Conservation (phyloP, 2,113 vertebrate genomes). For the Raphicerus campestris region DNA sequence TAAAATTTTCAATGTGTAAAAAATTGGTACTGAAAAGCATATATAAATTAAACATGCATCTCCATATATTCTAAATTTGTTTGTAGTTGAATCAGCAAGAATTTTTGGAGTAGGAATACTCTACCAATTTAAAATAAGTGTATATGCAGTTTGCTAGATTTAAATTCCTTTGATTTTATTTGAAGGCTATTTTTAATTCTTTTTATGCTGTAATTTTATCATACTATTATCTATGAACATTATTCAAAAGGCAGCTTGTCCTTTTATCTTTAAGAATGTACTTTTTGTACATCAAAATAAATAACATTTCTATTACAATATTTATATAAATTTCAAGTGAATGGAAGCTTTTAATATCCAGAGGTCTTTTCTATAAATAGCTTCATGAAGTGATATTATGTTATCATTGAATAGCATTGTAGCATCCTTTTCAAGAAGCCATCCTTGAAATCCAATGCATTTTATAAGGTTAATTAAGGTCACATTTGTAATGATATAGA, state of each 20-base stretch:
- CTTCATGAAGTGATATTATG: slow-evolving; percentile 67
- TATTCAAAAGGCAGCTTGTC: background rate
- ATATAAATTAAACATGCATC: background rate
- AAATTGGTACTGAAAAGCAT: background rate
- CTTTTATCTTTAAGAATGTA: background rate
- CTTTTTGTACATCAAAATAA: background rate
- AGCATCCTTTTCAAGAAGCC: slow-evolving; percentile 72
- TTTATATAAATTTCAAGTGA: slow-evolving; percentile 64
- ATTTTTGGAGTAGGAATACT: background rate
- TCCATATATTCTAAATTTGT: background rate
- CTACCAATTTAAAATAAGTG: background rate
- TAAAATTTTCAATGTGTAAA: background rate
- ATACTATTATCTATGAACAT: background rate
- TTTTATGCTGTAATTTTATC: background rate
- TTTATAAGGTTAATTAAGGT: slow-evolving; percentile 81
- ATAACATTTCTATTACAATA: slow-evolving; percentile 54
- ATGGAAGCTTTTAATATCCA: slow-evolving; percentile 76
- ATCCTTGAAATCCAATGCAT: slow-evolving; percentile 76
- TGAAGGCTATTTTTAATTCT: background rate
- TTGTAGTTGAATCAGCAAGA: background rate
- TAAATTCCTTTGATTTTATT: background rate
- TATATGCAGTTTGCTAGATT: background rate
- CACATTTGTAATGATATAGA: slow-evolving; percentile 72
- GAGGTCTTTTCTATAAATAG: slow-evolving; percentile 74
- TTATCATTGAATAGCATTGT: slow-evolving; percentile 69